Evolutionary conservation across 1,140 invertebrate species (phyloP).

Genomic region (Homalodisca vitripennis): DNA sequence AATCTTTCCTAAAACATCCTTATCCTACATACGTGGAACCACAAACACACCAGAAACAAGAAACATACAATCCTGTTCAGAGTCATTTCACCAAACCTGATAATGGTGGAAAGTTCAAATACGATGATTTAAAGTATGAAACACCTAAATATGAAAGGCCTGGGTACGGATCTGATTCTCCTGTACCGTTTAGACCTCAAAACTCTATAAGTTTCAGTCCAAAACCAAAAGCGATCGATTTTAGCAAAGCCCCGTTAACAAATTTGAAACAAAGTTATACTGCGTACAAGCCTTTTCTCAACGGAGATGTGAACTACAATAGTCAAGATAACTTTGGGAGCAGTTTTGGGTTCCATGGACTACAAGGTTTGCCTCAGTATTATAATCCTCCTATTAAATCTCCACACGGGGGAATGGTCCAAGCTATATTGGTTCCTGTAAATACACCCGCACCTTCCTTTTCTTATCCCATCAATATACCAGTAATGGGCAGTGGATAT

Average conservation of each 20-base stretch:
- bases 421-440: slow-evolving; percentile 7
- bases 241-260: neutral
- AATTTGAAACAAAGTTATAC: neutral
- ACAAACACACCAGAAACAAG: neutral
- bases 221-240: neutral
- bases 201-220: neutral
- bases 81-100: neutral
- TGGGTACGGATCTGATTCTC: neutral
- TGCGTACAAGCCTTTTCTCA: neutral
- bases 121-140: neutral
- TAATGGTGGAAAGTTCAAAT: neutral
- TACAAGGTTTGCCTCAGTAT: neutral
- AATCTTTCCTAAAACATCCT: neutral
- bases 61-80: too few species aligned
- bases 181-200: neutral
- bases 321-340: neutral
- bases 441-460: neutral
- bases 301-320: neutral
- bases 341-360: neutral
- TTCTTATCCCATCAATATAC: neutral
- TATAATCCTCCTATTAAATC: neutral
- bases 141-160: neutral
- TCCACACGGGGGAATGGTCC: slow-evolving; percentile 3
- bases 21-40: neutral
- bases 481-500: neutral